Evolutionary conservation across 2,888 invertebrate genomes (phyloP).

Genomic region (Andrena flavipes): DNA sequence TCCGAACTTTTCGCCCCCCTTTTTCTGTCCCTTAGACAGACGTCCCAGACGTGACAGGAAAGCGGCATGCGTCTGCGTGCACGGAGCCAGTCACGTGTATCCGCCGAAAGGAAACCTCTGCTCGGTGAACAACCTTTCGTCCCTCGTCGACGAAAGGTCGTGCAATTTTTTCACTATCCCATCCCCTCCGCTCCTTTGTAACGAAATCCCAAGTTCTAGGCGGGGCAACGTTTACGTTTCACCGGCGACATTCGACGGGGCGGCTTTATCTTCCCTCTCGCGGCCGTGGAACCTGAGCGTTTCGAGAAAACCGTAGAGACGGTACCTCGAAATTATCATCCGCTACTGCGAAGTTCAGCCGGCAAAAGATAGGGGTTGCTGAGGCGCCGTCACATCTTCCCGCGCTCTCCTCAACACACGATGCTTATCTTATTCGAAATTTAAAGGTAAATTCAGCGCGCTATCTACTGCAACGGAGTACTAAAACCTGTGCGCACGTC

Average conservation of each 20-base stretch:
- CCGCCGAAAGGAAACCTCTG: conserved; percentile 57
- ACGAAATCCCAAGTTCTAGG: conserved; percentile 46
- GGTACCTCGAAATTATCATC: not conserved
- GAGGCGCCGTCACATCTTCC: not conserved
- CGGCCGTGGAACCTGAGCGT: not conserved
- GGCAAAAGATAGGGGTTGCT: not conserved
- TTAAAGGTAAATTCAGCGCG: too few species aligned
- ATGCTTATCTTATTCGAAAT: too few species aligned
- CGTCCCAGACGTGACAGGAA: conserved; percentile 73
- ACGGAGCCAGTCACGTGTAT: conserved; percentile 52
- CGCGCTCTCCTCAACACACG: too few species aligned
- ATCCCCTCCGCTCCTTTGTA: conserved; percentile 15
- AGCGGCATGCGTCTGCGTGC: conserved; percentile 62
- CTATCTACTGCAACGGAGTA: too few species aligned
- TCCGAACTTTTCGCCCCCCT: conserved; percentile 65
- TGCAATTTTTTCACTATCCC: conserved; percentile 43
- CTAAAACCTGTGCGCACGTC: too few species aligned
- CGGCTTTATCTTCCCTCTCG: not conserved
- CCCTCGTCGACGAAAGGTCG: conserved; percentile 59
- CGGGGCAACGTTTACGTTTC: conserved; percentile 11
- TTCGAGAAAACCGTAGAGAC: not conserved
- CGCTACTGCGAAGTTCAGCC: not conserved
- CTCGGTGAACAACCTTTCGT: conserved; percentile 68
- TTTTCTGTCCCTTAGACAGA: conserved; percentile 64
- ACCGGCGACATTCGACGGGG: not conserved